A percentile compares a stretch with the other conserved stretches of the same genome.
Conservation (phyloP, 2,113 vertebrate genomes). For the Nannobrachium achirus region DNA sequence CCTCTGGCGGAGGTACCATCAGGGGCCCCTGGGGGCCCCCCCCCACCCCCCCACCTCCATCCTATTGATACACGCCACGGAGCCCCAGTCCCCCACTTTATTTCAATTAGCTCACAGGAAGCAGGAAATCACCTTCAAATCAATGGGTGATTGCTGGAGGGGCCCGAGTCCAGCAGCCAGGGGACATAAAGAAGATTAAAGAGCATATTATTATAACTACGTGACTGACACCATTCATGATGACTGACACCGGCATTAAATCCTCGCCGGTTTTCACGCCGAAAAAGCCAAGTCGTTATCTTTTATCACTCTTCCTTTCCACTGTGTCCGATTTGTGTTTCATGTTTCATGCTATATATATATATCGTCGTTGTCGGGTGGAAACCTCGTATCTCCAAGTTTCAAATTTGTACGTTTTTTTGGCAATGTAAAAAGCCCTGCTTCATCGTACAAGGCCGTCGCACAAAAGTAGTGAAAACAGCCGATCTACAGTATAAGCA, state of each 20-base stretch:
- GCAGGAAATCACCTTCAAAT: conserved; percentile 79
- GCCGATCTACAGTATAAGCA: no score
- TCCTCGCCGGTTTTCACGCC: conserved; percentile 21
- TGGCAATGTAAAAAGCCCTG: no score
- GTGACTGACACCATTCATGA: background rate
- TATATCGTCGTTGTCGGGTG: no score
- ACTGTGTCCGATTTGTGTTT: no score
- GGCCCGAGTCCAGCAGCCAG: conserved; percentile 47
- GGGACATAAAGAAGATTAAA: conserved; percentile 55
- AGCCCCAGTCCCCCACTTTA: conserved; percentile 68
- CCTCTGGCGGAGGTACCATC: conserved; percentile 39
- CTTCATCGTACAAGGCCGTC: no score
- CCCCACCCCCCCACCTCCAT: conserved; percentile 20
- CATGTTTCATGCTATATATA: no score
- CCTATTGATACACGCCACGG: conserved; percentile 73
- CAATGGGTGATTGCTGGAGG: conserved; percentile 73
- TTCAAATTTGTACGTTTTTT: no score
- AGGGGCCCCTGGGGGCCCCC: conserved; percentile 15
- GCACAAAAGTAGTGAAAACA: no score
- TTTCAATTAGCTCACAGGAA: conserved; percentile 80
- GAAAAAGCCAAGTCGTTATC: background rate
- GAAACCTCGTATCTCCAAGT: no score
- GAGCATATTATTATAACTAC: background rate
- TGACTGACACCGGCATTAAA: conserved; percentile 36
- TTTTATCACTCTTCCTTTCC: no score